Percentiles rank a stretch among this genome's conserved stretches.
Conservation (phyloP, 2,888 invertebrate genomes). For the Eristalis intricaria region DNA sequence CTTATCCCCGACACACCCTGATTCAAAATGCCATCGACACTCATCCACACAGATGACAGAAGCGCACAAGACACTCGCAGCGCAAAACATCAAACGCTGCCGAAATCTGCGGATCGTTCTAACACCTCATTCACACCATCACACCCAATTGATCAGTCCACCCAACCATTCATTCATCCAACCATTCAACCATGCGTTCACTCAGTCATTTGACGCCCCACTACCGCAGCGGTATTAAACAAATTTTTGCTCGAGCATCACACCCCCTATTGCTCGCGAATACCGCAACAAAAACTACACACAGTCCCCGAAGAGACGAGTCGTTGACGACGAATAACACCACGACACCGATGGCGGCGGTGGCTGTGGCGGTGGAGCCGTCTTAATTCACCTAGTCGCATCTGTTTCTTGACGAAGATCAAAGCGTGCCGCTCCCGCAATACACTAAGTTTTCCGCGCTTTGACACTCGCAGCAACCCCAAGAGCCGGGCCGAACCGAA, state of each 20-base stretch:
- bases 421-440: constrained; percentile 51
- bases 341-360: constrained; percentile 3
- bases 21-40: neutral
- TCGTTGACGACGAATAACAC: neutral
- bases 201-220: constrained; percentile 42
- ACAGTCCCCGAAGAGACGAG: constrained; percentile 7
- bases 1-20: no score
- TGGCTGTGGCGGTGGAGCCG: constrained; percentile 52
- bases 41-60: constrained; percentile 4
- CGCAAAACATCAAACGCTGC: constrained; percentile 58
- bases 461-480: constrained; percentile 63
- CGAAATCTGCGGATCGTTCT: constrained; percentile 53
- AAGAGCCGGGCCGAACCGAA: neutral
- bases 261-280: constrained; percentile 44
- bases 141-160: constrained; percentile 70
- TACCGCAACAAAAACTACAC: neutral
- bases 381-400: constrained; percentile 61
- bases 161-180: constrained; percentile 64
- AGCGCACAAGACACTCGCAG: neutral
- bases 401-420: constrained; percentile 62
- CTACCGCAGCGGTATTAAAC: constrained; percentile 6
- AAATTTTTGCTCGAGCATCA: constrained; percentile 31
- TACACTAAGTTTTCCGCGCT: constrained; percentile 46
- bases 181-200: constrained; percentile 48
- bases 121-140: constrained; percentile 69